Evolutionary conservation across 2,797 vertebrate species (phyloP), one percentile per base, ranked within the genome.

Genomic region (Novumbra hubbsi): DNA sequence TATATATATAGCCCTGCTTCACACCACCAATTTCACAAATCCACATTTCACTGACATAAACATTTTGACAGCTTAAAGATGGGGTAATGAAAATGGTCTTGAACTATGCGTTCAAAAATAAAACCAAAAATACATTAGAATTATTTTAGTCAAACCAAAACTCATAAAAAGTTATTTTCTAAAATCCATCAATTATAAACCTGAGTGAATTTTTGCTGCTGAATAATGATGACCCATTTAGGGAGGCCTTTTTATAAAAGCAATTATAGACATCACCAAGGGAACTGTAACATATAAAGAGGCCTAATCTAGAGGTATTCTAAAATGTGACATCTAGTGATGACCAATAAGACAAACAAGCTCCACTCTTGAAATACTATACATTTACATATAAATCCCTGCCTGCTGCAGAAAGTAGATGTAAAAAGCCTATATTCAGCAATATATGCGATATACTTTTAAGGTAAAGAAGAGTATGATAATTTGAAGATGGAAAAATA

Each of bases 241-340:
- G 21, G 50, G 21, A 60, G n/a, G 19, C n/a, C 64, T 71, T 66
- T 27, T 48, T 64, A 32, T 19, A 12, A 32, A 72, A 45, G 62
- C 70, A 71, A 62, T 78, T 74, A 73, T 3, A 16, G 27, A 70
- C 69, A 55, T 41, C 66, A 65, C 70, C 38, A 66, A 11, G 19
- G 34, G 62, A 70, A 27, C 68, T 15, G 12, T 41, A 68, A 21
- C 27, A 67, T n/a, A 41, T 34, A 19, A 2, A 41, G 34, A 68
- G 38, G 65, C 16, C 17, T 45, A 14, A 2, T 45, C 41, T 45
- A 45, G 3, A 45, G 2, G 11, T 34, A n/a, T 68, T n/a, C 32
- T 21, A 21, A 41, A 67, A 67, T 41, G 32, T 34, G 17, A 34
- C 30, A 12, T 21, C 55, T 14, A 21, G 8, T 24, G 55, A 45